phyloP scores from a whole-genome alignment of 2,888 invertebrate species.

The Platypus cylindrus region DNA sequence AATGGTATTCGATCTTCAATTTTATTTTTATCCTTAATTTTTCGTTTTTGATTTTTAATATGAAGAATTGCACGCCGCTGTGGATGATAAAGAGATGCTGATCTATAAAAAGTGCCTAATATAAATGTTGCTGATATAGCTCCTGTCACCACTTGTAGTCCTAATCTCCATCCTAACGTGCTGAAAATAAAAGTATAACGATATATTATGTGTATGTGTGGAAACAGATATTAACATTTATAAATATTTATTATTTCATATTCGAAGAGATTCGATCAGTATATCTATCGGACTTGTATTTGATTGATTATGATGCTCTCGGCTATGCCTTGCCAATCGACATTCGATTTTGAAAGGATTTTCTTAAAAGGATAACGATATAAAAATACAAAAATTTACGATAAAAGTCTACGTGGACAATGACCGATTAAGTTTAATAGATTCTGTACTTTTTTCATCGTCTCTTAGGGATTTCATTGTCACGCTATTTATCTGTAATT shows the following conservation, averaged over 20 bases:
- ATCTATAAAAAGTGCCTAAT: conserved; percentile 76
- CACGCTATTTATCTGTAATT: too few relatives aligned
- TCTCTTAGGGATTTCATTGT: too few relatives aligned
- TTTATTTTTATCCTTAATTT: conserved; percentile 68
- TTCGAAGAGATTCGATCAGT: too few relatives aligned
- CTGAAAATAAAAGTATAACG: conserved; percentile 33
- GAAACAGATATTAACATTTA: background rate
- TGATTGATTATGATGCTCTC: too few relatives aligned
- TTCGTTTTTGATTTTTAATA: conserved; percentile 76
- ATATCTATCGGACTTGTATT: too few relatives aligned
- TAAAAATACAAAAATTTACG: too few relatives aligned
- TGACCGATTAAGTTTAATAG: too few relatives aligned
- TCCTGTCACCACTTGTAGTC: conserved; percentile 76
- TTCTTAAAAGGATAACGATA: too few relatives aligned
- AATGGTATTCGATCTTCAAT: conserved; percentile 69
- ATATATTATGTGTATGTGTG: background rate
- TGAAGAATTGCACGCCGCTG: conserved; percentile 77
- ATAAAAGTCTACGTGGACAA: too few relatives aligned
- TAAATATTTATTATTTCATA: too few relatives aligned
- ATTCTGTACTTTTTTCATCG: too few relatives aligned
- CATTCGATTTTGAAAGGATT: background rate
- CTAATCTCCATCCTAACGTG: conserved; percentile 68
- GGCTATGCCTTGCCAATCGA: background rate
- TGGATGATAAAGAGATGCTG: conserved; percentile 79
- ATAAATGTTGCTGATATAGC: conserved; percentile 72